Percentiles rank a stretch among this genome's conserved stretches.
These are phyloP conservation scores for Drosophila hydei DNA, from an alignment of 1,140 invertebrate genomes.

Conservation along the genomic window DNA sequence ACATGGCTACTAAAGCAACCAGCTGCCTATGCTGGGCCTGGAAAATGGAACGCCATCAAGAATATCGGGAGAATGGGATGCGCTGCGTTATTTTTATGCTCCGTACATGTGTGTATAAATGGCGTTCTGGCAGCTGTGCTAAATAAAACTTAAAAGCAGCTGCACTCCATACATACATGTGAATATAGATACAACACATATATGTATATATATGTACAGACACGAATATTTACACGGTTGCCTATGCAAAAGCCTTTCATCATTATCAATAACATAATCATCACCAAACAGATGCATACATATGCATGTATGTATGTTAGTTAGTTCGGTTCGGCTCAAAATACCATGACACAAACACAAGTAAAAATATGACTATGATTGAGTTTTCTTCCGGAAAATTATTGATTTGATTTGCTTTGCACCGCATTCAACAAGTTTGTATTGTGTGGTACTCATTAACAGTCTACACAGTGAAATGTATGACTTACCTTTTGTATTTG, in stretches of 20 bases:
- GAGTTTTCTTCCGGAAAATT: slow-evolving; percentile 15
- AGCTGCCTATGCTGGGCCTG: slow-evolving; percentile 1
- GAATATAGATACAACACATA: not conserved
- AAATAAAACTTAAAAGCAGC: slow-evolving; percentile 61
- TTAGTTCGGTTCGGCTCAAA: slow-evolving; percentile 30
- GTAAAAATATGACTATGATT: slow-evolving; percentile 26
- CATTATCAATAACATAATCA: slow-evolving; percentile 13
- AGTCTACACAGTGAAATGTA: not conserved
- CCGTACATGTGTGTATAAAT: not conserved
- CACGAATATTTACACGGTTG: slow-evolving; percentile 1
- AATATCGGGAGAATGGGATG: slow-evolving; percentile 34
- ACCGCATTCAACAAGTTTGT: slow-evolving; percentile 22
- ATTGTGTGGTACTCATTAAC: not conserved
- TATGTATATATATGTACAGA: not conserved
- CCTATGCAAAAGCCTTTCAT: slow-evolving; percentile 43
- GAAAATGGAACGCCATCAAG: not conserved
- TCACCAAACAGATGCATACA: slow-evolving; percentile 14
- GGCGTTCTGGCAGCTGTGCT: slow-evolving; percentile 51
- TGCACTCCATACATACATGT: slow-evolving; percentile 36
- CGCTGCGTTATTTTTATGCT: slow-evolving; percentile 64
- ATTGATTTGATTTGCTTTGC: slow-evolving; percentile 28
- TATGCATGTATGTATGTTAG: no score
- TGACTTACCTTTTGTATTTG: slow-evolving; percentile 31
- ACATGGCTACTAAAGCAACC: slow-evolving; percentile 42
- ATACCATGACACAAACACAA: slow-evolving; percentile 58